Conservation (phyloP, 2,797 vertebrate genomes). For the Danio albolineatus region DNA sequence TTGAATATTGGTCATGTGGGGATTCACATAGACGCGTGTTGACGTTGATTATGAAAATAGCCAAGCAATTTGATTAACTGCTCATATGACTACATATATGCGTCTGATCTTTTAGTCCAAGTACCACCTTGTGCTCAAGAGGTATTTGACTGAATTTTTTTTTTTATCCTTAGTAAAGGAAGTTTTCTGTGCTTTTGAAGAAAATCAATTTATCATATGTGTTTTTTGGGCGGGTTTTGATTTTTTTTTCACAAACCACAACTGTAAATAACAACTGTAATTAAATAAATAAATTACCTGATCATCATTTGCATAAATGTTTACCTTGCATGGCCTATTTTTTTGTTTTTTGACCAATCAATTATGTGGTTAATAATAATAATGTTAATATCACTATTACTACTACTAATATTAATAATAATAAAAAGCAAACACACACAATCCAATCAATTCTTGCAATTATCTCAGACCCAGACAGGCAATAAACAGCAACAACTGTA, state of each 20-base stretch:
- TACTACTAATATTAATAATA: background rate
- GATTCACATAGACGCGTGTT: conserved; percentile 10
- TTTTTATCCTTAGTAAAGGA: background rate
- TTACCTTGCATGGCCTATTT: conserved; percentile 45
- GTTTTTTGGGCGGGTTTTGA: background rate
- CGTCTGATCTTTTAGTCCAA: background rate
- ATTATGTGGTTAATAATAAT: conserved; percentile 27
- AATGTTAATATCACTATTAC: background rate
- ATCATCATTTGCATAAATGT: conserved; percentile 40
- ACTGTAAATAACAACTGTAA: conserved; percentile 34
- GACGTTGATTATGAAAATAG: conserved; percentile 17
- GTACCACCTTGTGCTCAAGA: background rate
- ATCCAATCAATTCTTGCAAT: conserved; percentile 26
- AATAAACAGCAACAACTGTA: conserved; percentile 57
- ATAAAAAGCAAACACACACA: conserved; percentile 17
- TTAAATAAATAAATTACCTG: conserved; percentile 37
- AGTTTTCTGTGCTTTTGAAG: background rate
- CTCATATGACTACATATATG: conserved; percentile 13
- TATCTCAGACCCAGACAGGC: conserved; percentile 24
- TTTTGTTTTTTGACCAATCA: conserved; percentile 50
- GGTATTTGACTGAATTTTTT: background rate
- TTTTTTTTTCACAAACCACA: background rate
- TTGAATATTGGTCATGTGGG: conserved; percentile 44
- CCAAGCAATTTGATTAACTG: conserved; percentile 3
- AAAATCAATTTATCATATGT: background rate